Conservation (phyloP, 2,888 invertebrate species). For the Acleris sparsana region DNA sequence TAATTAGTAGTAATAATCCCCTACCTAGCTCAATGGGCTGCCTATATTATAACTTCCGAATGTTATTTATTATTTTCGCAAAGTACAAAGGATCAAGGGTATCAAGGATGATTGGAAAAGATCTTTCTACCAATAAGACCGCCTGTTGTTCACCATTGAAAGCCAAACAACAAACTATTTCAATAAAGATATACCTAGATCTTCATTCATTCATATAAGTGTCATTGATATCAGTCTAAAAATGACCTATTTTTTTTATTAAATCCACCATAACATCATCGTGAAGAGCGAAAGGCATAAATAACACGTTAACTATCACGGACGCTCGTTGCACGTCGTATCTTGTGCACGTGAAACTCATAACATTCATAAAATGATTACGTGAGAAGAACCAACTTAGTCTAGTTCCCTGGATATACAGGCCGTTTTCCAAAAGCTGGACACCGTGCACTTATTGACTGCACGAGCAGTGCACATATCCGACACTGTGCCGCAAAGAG, state of each 20-base stretch:
- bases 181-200: too few species aligned
- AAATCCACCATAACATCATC: constrained; percentile 39
- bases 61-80: too few species aligned
- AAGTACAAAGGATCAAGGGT: too few species aligned
- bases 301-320: constrained; percentile 48
- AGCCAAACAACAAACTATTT: too few species aligned
- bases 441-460: constrained; percentile 25
- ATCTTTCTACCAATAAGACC: too few species aligned
- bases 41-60: too few species aligned
- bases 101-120: too few species aligned
- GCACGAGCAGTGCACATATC: background rate
- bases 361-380: constrained; percentile 72
- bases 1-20: too few species aligned
- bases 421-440: constrained; percentile 32
- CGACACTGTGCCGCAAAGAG: constrained; percentile 13
- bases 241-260: background rate
- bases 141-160: too few species aligned
- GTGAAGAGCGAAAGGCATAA: constrained; percentile 49
- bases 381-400: constrained; percentile 59
- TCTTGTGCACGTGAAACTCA: constrained; percentile 62
- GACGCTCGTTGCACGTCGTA: constrained; percentile 53
- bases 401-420: constrained; percentile 39
- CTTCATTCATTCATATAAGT: too few species aligned
- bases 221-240: too few species aligned
- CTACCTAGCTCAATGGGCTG: too few species aligned